phyloP scores from a whole-genome alignment of 2,797 vertebrate species.

The Todus mexicanus region DNA sequence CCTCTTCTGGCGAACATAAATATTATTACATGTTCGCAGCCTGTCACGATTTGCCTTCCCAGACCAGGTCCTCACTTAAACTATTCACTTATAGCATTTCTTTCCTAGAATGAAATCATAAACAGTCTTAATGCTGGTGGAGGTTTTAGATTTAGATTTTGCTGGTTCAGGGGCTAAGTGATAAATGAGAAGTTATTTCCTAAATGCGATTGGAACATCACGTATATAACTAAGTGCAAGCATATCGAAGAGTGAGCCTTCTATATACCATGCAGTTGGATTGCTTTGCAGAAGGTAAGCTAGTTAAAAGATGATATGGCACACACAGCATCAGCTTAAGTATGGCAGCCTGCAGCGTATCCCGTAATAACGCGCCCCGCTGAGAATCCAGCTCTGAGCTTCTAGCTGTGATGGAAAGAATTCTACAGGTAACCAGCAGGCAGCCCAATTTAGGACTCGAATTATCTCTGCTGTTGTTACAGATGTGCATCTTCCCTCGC shows the following conservation, averaged over 20 bases:
- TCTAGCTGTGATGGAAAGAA: neutral
- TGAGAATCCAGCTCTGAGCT: neutral
- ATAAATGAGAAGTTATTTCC: neutral
- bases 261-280: neutral
- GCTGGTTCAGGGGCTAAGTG: neutral
- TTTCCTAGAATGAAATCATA: neutral
- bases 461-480: neutral
- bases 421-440: neutral
- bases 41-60: neutral
- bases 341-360: neutral
- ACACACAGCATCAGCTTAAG: neutral
- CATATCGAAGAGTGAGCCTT: neutral
- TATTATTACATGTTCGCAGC: neutral
- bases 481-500: neutral
- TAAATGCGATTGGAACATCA: neutral
- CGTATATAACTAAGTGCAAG: neutral
- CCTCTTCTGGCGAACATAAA: neutral
- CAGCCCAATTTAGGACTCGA: fast-evolving
- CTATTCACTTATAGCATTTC: neutral
- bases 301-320: neutral
- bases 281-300: neutral
- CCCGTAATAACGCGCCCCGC: neutral
- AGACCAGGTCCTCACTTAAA: neutral
- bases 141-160: neutral
- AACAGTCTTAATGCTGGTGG: neutral